A percentile compares a stretch with the other conserved stretches of the same genome.
Conservation (phyloP, 64 coral and sea anemone species). For the Dendronephthya gigantea region DNA sequence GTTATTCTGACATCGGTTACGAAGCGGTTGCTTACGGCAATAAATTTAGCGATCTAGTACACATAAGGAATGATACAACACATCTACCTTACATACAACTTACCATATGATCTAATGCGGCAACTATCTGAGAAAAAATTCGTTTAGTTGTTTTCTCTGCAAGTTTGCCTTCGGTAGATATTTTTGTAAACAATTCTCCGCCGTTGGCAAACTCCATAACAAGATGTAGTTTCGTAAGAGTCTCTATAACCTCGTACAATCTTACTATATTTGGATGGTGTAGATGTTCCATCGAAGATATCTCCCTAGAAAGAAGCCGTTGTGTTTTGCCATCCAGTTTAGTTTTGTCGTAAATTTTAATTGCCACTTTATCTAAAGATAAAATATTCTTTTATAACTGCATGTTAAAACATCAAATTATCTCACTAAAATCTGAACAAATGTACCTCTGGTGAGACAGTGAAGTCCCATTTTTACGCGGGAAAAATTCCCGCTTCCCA, state of each 20-base stretch:
- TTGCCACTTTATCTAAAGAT: conserved; percentile 83
- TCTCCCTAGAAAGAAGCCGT: conserved; percentile 77
- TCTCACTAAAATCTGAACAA: not conserved
- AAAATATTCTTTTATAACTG: not conserved
- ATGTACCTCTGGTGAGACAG: conserved; percentile 75
- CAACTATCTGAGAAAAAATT: conserved; percentile 70
- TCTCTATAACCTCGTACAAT: conserved; percentile 96
- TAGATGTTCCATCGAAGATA: conserved; percentile 94
- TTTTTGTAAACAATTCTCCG: conserved; percentile 85
- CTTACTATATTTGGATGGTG: conserved; percentile 95
- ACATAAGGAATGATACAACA: too few species aligned
- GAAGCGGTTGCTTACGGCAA: not conserved
- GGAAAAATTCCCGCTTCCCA: conserved; percentile 90
- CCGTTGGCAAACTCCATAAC: conserved; percentile 91
- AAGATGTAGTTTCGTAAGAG: conserved; percentile 70
- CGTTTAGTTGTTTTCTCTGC: conserved; percentile 61
- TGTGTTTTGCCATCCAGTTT: conserved; percentile 96
- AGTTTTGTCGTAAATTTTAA: conserved; percentile 97
- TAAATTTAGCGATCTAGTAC: too few species aligned
- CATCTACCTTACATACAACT: conserved; percentile 13
- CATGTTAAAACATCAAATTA: not conserved
- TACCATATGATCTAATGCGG: conserved; percentile 96
- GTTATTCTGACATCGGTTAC: not conserved
- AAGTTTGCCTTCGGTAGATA: conserved; percentile 92
- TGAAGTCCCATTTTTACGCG: conserved; percentile 99